Conservation (phyloP, 2,888 invertebrate genomes). For the Callyntrura guangdongensis region DNA sequence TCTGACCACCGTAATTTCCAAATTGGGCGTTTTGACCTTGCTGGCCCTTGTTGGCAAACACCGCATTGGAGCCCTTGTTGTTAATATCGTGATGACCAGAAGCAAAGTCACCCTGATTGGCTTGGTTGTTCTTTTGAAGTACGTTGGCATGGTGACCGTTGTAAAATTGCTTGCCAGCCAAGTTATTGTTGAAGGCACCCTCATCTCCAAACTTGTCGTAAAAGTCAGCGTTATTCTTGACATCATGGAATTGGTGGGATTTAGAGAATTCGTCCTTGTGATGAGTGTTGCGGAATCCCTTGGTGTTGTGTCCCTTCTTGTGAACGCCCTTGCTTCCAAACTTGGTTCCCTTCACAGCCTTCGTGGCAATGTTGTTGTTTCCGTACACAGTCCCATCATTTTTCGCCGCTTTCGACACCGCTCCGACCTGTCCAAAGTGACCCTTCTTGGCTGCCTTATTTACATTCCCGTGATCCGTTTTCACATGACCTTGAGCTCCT, state of each 20-base stretch:
- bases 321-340: slow-evolving; percentile 83
- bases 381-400: slow-evolving; percentile 81
- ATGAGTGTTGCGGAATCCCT: slow-evolving; percentile 82
- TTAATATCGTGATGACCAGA: slow-evolving; percentile 82
- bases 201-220: slow-evolving; percentile 84
- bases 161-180: slow-evolving; percentile 82
- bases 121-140: slow-evolving; percentile 82
- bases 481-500: slow-evolving; percentile 71
- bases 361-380: slow-evolving; percentile 81
- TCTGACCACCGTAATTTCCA: slow-evolving; percentile 77
- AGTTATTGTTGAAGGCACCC: slow-evolving; percentile 83
- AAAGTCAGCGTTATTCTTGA: slow-evolving; percentile 82
- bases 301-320: slow-evolving; percentile 84
- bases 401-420: slow-evolving; percentile 81
- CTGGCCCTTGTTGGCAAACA: slow-evolving; percentile 82
- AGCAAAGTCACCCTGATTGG: slow-evolving; percentile 80
- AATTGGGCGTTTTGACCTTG: slow-evolving; percentile 79
- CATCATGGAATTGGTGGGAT: slow-evolving; percentile 83
- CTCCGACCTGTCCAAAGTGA: slow-evolving; percentile 80
- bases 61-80: slow-evolving; percentile 80
- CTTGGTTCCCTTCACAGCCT: slow-evolving; percentile 80
- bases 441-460: slow-evolving; percentile 84
- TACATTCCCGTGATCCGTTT: slow-evolving; percentile 77
- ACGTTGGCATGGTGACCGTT: slow-evolving; percentile 82
- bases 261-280: slow-evolving; percentile 84